phyloP scores from a whole-genome alignment of 2,888 invertebrate genomes.

The Lumbricus terrestris region DNA sequence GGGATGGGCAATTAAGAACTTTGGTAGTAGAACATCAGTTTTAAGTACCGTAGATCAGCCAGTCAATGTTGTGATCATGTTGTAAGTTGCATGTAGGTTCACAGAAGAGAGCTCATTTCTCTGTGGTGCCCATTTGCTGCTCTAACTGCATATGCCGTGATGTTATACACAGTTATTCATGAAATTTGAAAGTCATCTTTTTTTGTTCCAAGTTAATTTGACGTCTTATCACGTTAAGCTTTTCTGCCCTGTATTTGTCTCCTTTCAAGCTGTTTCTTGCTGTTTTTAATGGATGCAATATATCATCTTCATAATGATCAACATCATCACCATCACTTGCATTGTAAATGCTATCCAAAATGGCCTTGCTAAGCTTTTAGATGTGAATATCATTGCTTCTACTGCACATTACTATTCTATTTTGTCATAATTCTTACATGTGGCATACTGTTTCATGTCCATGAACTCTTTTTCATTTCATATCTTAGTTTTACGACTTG shows the following conservation, averaged over 20 bases:
- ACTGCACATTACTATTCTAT: background rate
- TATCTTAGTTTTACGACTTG: conserved; percentile 83
- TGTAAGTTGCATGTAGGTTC: no score
- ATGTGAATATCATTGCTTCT: background rate
- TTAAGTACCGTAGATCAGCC: background rate
- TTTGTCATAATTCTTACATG: background rate
- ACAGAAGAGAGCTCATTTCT: background rate
- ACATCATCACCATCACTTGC: no score
- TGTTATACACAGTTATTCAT: background rate
- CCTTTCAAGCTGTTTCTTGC: background rate
- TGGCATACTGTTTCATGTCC: background rate
- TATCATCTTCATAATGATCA: no score
- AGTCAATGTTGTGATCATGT: background rate
- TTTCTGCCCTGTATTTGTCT: background rate
- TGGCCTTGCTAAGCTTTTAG: background rate
- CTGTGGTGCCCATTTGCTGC: background rate
- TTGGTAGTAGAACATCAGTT: no score
- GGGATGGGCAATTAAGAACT: background rate
- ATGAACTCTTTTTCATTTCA: background rate
- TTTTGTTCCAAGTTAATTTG: background rate
- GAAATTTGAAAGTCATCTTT: no score
- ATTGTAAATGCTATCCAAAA: background rate
- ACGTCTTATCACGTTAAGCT: background rate
- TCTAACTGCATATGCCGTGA: no score
- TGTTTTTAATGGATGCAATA: no score